Percentiles rank a stretch among this genome's conserved stretches.
Evolutionary conservation across 2,113 vertebrate genomes (phyloP).

Genomic region (Lamprologus sp.): DNA sequence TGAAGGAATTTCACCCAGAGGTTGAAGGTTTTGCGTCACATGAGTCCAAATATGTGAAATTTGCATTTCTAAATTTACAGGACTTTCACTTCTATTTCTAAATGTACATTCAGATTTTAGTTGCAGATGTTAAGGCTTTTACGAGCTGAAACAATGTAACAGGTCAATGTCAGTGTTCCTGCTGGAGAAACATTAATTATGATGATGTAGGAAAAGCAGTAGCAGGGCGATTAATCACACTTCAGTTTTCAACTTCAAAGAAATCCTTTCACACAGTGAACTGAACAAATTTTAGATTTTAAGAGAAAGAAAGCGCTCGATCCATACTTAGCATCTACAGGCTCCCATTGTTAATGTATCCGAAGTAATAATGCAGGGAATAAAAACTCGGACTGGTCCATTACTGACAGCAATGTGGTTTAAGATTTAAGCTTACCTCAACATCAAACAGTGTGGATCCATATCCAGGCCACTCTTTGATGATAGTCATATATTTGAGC

Average conservation of each 20-base stretch:
- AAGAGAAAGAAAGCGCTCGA: background rate
- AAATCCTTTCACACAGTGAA: background rate
- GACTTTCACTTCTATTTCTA: background rate
- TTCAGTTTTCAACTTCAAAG: background rate
- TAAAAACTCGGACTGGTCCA: background rate
- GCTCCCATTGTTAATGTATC: background rate
- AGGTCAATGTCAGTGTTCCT: background rate
- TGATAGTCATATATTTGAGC: constrained; percentile 87
- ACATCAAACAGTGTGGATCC: constrained; percentile 91
- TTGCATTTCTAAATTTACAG: background rate
- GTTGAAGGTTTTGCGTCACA: background rate
- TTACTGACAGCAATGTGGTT: background rate
- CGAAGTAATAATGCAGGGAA: background rate
- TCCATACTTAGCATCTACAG: background rate
- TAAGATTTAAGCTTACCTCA: constrained; percentile 69
- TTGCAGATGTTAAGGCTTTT: background rate
- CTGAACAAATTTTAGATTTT: background rate
- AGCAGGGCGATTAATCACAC: background rate
- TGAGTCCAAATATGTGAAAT: background rate
- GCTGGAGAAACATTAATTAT: background rate
- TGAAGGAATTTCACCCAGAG: background rate
- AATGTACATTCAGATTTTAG: background rate
- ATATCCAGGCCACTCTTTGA: constrained; percentile 89
- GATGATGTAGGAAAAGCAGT: background rate
- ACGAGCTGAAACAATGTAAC: background rate